A percentile compares a stretch with the other conserved stretches of the same genome.
These are phyloP conservation scores for Scaptodrosophila lebanonensis DNA, from an alignment of 1,140 invertebrate genomes.

Conservation along the genomic window DNA sequence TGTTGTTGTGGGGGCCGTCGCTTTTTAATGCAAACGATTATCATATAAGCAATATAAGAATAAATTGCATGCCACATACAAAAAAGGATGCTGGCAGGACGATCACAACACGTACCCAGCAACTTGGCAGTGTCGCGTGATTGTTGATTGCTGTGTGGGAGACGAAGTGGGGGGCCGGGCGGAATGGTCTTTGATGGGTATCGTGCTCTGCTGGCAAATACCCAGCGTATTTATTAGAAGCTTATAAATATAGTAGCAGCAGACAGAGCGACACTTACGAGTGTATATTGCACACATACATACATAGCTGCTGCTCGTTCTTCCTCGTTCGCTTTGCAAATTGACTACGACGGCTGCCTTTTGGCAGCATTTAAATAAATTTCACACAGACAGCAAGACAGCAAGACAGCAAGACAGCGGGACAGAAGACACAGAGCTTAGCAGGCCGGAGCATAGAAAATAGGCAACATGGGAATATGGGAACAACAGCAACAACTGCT, in stretches of 20 bases:
- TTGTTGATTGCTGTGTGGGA: too few species aligned
- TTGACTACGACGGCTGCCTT: conserved; percentile 38
- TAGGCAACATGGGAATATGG: neutral
- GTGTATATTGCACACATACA: conserved; percentile 29
- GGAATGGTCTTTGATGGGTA: conserved; percentile 3
- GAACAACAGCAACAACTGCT: conserved; percentile 27
- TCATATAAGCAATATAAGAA: conserved; percentile 72
- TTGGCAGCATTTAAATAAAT: conserved; percentile 74
- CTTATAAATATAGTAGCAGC: conserved; percentile 39
- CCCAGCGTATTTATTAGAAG: conserved; percentile 38
- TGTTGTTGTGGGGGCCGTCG: too few species aligned
- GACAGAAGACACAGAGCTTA: neutral
- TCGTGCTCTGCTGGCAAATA: conserved; percentile 25
- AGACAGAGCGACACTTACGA: conserved; percentile 42
- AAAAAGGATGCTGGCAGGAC: too few species aligned
- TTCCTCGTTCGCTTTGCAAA: too few species aligned
- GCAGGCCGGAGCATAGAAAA: neutral
- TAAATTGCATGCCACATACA: conserved; percentile 47
- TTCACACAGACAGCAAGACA: conserved; percentile 42
- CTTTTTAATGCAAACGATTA: conserved; percentile 70
- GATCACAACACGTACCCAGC: neutral
- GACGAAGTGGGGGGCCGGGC: too few species aligned
- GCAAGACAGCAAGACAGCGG: neutral
- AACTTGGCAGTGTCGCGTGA: neutral
- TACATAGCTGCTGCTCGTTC: conserved; percentile 7